Conservation (phyloP, 1,140 invertebrate genomes). For the Reticulitermes speratus region DNA sequence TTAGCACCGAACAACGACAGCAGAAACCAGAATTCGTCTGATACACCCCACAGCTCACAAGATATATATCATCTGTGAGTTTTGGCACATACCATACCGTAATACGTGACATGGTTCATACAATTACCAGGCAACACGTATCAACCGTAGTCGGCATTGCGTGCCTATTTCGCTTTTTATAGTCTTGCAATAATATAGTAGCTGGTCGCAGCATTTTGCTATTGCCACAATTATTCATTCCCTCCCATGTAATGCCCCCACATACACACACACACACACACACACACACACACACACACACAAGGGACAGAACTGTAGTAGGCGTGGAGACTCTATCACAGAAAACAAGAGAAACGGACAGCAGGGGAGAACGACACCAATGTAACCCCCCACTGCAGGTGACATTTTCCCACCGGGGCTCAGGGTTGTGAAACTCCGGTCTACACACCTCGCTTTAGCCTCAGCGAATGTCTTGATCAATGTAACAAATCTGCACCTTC, state of each 20-base stretch:
- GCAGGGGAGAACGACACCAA: background rate
- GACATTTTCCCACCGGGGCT: slow-evolving; percentile 6
- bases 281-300: too few species aligned
- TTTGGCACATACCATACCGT: too few species aligned
- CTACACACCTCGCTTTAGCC: too few species aligned
- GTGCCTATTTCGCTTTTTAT: background rate
- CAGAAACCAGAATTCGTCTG: too few species aligned
- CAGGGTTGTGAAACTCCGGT: background rate
- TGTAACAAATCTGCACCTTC: too few species aligned
- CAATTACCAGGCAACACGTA: background rate
- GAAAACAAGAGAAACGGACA: background rate
- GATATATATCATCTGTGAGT: too few species aligned
- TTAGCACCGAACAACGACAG: too few species aligned
- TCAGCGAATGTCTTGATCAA: too few species aligned
- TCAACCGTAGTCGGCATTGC: background rate
- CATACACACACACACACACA: too few species aligned
- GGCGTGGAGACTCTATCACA: background rate
- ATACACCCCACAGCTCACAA: too few species aligned
- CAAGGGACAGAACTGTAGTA: background rate
- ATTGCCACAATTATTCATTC: slow-evolving; percentile 13
- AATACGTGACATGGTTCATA: background rate
- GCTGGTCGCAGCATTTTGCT: background rate
- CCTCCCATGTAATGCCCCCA: background rate
- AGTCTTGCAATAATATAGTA: background rate
- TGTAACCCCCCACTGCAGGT: background rate